A percentile compares a stretch with the other conserved stretches of the same genome.
Conservation (phyloP, 2,888 invertebrate species). For the Latrodectus elegans region DNA sequence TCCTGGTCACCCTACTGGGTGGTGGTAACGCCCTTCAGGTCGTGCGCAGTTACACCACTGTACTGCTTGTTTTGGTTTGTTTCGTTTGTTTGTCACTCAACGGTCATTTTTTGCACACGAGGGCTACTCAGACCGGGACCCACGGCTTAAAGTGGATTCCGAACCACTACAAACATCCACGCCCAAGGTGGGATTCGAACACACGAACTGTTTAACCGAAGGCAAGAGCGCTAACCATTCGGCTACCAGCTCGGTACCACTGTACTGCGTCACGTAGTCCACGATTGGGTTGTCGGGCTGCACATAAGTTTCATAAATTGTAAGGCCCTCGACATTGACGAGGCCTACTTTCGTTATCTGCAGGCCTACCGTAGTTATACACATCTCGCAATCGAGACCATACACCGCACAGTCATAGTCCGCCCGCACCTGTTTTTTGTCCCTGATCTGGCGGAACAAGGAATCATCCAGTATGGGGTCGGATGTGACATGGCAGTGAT, state of each 20-base stretch:
- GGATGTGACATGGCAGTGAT: background rate
- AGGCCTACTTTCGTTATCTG: slow-evolving; percentile 71
- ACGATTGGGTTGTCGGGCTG: slow-evolving; percentile 70
- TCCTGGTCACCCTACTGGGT: slow-evolving; percentile 71
- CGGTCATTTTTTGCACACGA: too few species aligned
- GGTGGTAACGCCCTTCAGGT: slow-evolving; percentile 74
- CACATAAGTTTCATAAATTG: slow-evolving; percentile 71
- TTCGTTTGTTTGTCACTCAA: too few species aligned
- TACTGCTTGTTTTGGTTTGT: too few species aligned
- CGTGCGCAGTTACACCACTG: slow-evolving; percentile 75
- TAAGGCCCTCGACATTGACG: slow-evolving; percentile 67
- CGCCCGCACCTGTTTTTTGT: background rate
- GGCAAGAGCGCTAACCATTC: too few species aligned
- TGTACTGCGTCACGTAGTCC: slow-evolving; percentile 74
- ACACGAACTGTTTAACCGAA: too few species aligned
- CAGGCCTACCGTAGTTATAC: slow-evolving; percentile 67
- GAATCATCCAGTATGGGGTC: background rate
- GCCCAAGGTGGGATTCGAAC: too few species aligned
- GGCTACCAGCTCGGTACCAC: too few species aligned
- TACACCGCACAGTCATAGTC: background rate
- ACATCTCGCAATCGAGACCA: slow-evolving; percentile 42
- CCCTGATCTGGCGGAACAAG: background rate
- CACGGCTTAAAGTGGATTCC: too few species aligned
- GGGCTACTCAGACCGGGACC: too few species aligned
- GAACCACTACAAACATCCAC: too few species aligned